Evolutionary conservation across 2,888 invertebrate species (phyloP).

Genomic region (Nebria brevicollis): DNA sequence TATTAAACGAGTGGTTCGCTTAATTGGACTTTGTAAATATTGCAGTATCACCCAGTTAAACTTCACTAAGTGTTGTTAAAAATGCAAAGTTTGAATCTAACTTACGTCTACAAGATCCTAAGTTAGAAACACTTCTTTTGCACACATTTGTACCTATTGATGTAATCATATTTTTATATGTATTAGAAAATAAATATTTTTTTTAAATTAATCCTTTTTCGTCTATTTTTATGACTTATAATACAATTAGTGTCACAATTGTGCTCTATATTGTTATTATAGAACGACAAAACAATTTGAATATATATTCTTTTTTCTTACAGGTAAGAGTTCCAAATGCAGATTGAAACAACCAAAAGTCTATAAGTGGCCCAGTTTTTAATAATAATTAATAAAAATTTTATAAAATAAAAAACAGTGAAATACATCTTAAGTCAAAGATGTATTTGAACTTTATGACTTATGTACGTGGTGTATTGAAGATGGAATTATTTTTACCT

Average conservation of each 20-base stretch:
- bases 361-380: no score
- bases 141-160: conserved; percentile 11
- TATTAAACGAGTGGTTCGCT: conserved; percentile 15
- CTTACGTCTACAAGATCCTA: not conserved
- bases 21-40: conserved; percentile 12
- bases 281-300: no score
- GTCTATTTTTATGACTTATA: not conserved
- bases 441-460: not conserved
- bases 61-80: not conserved
- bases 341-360: no score
- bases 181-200: not conserved
- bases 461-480: not conserved
- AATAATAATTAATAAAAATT: not conserved
- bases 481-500: not conserved
- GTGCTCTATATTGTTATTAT: not conserved
- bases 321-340: no score
- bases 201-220: not conserved
- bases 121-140: conserved; percentile 1
- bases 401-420: not conserved
- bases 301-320: no score
- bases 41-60: not conserved
- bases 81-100: not conserved
- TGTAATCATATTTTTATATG: conserved; percentile 11
- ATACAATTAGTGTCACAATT: not conserved
- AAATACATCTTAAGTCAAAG: not conserved